Evolutionary conservation across 2,888 invertebrate genomes (phyloP), one percentile per base, ranked within the genome.

Genomic region (Xiphydria camelus): DNA sequence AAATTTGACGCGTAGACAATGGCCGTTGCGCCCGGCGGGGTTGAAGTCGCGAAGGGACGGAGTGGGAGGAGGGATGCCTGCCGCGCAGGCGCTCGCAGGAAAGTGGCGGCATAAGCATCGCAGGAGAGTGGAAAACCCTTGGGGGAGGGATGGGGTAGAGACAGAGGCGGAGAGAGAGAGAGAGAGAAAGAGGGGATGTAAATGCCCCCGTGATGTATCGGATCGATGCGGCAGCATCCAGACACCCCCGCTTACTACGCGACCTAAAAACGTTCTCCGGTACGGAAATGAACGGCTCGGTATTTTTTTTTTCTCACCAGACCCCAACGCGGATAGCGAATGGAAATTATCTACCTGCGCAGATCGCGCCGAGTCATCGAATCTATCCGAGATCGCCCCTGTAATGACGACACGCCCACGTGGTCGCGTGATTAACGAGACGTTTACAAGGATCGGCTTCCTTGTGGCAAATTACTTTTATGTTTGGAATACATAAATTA

Each of bases 181-280:
- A 53, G 45, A 45, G 50, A 53, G 58, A 53, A 51, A 67, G 60
- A 65, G 68, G 72, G 68, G 73, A 74, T 75, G 74, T 74, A 75
- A 75, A 75, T 75, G 69, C 71, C 70, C 69, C 66, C 59, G 71
- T 74, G 74, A 75, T 75, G 74, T 75, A 75, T 75, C 74, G 74
- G 74, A 75, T 75, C 74, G 73, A 75, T 75, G 73, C 73, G 62
- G 68, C 71, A 70, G 70, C 73, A 71, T 70, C 72, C 71, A 70
- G 73, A 73, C 72, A 70, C 53, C 58, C 57, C 59, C 56, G 54
- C 59, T 61, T 70, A 74, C 74, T 73, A 72, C 68, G 67, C 73
- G 67, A 73, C 68, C 73, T 71, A 64, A 74, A 74, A 74, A 74
- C 73, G 71, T 73, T 66, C 61, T 64, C 65, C 67, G 47, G 31